Percentiles rank a stretch among this genome's conserved stretches.
Evolutionary conservation across 2,113 vertebrate genomes (phyloP).

Genomic region (Todiramphus chloris): DNA sequence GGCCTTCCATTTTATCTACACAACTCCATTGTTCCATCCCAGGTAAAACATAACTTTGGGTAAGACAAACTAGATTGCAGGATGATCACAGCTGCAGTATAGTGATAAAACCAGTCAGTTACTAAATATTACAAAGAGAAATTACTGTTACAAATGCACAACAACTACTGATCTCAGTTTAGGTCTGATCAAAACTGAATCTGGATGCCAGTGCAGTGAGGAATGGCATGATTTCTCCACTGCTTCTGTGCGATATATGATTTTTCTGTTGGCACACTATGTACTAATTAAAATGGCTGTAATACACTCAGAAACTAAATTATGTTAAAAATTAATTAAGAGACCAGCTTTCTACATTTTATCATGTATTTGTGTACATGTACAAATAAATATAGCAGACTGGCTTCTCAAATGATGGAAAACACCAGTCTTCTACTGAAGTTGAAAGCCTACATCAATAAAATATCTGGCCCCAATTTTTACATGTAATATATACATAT

Average conservation of each 20-base stretch:
- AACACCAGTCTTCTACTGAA: background rate
- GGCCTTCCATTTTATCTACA: background rate
- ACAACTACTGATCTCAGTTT: conserved; percentile 3
- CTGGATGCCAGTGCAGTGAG: background rate
- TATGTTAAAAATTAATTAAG: conserved; percentile 3
- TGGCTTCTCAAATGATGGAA: conserved; percentile 24
- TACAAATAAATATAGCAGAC: conserved; percentile 8
- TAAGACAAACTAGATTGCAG: background rate
- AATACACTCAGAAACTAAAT: conserved; percentile 1
- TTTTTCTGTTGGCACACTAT: conserved; percentile 3
- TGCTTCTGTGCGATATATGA: background rate
- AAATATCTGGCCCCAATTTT: background rate
- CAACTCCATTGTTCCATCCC: background rate
- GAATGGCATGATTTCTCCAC: background rate
- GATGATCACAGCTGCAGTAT: background rate
- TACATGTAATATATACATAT: background rate
- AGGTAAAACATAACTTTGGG: background rate
- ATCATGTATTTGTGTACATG: background rate
- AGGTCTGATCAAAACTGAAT: conserved; percentile 9
- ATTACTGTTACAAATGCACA: background rate
- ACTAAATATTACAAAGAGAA: background rate
- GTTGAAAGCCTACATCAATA: background rate
- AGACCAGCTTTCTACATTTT: conserved; percentile 11
- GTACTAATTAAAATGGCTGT: conserved; percentile 42
- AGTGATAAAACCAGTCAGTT: background rate